Base-by-base conservation (phyloP, 2,888 invertebrate species). In the Hypselothyrea guttata region DNA sequence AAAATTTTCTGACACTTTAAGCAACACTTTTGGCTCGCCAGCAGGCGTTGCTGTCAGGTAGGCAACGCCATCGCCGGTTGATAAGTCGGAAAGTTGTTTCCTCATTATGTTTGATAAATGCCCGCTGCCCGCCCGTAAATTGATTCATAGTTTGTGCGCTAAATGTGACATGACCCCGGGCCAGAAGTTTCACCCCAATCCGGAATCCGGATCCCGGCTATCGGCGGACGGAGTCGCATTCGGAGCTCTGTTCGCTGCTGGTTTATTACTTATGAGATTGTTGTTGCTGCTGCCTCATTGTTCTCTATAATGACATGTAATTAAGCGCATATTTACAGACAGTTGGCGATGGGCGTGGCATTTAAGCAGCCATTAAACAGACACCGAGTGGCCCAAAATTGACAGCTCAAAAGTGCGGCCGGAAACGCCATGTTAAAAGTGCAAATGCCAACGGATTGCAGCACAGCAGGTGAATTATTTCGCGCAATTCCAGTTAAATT, bases 281-380 rank as follows among this genome's bases (percentile, higher is more conserved):
- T 54, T 75, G 49, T 41, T 79, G 58, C 41, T 31, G 31, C 30
- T 49, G 30, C 30, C 9, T 30, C 30, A 60, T 61, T 69, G 58
- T 68, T 69, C 46, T 58, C 62, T 83, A 75, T 88, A 88, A 87
- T 87, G 88, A 84, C 88, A 87, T 86, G 88, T 86, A 87, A 87
- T 88, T 87, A 87, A 85, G 86, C 85, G 86, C 83, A 76, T 81
- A 84, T 84, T 81, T 75, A 84, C 88, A 74, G 79, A 78, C 69
- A 73, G 71, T 58, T 74, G 69, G 59, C 58, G 41, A 66, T 56
- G 76, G 84, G 84, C 81, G 77, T 66, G 78, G 81, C 73, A 44
- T 60, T 78, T 75, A 83, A 78, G 75, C 64, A 78, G 83, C 65
- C 84, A 78, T 78, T 82, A 68, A 76, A 76, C 76, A 63, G 76